Evolutionary conservation across 2,888 invertebrate species (phyloP), one percentile per base, ranked within the genome.

Genomic region (Scaptodrosophila latifasciaeformis): DNA sequence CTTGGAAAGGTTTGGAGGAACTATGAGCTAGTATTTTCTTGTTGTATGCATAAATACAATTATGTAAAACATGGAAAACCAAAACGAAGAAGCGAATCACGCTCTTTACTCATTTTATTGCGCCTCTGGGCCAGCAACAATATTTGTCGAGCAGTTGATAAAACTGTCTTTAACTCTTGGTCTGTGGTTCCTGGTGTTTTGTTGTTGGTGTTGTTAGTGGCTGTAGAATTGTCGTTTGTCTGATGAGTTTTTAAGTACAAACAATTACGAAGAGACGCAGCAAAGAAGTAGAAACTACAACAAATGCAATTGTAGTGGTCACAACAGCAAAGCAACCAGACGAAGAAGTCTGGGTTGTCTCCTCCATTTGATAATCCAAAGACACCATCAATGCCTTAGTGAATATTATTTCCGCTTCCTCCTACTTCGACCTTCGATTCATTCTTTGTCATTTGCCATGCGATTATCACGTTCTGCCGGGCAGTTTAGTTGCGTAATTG

Each of bases 161-260:
- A 15, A 37, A 37, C 37, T 17, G 6, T 17, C 15, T 17, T 35
- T n/a, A 17, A 37, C 13, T 17, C 24, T 13, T 10, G 4, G 31
- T n/a, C 31, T 5, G 13, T 35, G 17, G 7, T 37, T 15, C 17
- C 59, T 56, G 43, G 39, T 57, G 54, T n/a, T n/a, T n/a, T n/a
- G n/a, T n/a, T n/a, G n/a, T n/a, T n/a, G n/a, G 57, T 59, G 49
- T 45, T 43, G 30, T 51, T 46, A 50, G 29, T 37, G 62, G 45
- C 59, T 24, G 24, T 7, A 24, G 59, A 75, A 75, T 75, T 76
- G 76, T 75, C 64, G 69, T 76, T 71, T 59, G 76, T 76, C 68
- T 75, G 75, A 75, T 75, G 75, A 75, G 75, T 70, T 75, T 80
- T 75, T 75, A 75, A 75, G 75, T 70, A 74, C 80, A 60, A 68